These are phyloP conservation scores for Alauda arvensis DNA, from an alignment of 2,797 vertebrate genomes.

Conservation along the genomic window DNA sequence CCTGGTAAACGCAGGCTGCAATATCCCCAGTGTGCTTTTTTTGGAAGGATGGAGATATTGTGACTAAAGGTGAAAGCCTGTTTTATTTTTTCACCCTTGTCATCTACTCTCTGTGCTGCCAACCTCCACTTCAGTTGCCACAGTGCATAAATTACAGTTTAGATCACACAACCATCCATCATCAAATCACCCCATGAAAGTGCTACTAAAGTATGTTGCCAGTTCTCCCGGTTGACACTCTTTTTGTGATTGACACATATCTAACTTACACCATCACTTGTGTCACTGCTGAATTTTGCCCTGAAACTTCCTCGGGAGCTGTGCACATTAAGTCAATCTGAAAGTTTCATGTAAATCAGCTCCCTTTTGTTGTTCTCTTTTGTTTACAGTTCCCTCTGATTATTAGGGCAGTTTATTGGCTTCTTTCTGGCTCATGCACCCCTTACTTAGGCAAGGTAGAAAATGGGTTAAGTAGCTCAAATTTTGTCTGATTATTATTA, in stretches of 20 bases:
- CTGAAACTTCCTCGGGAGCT: slow-evolving; percentile 22
- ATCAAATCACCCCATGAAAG: slow-evolving; percentile 56
- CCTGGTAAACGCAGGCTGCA: background rate
- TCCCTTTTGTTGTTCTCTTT: slow-evolving; percentile 18
- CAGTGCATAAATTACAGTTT: slow-evolving; percentile 64
- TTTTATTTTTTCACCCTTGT: slow-evolving; percentile 65
- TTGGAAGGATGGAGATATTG: slow-evolving; percentile 44
- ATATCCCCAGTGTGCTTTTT: slow-evolving; percentile 1
- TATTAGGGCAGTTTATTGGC: background rate
- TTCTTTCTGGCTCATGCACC: background rate
- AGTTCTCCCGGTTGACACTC: slow-evolving; percentile 56
- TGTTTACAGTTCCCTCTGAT: background rate
- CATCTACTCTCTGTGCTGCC: slow-evolving; percentile 54
- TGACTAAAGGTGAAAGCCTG: slow-evolving; percentile 60
- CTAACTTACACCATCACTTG: slow-evolving; percentile 50
- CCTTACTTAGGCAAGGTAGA: background rate
- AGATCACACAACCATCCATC: slow-evolving; percentile 57
- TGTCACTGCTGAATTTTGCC: slow-evolving; percentile 59
- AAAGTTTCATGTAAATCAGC: slow-evolving; percentile 42
- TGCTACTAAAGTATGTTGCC: slow-evolving; percentile 49
- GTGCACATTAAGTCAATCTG: slow-evolving; percentile 23
- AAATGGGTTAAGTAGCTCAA: background rate
- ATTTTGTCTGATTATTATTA: background rate
- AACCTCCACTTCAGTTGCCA: slow-evolving; percentile 64
- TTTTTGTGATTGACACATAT: slow-evolving; percentile 62